phyloP scores from a whole-genome alignment of 2,113 vertebrate genomes.

The Asarcornis scutulata region DNA sequence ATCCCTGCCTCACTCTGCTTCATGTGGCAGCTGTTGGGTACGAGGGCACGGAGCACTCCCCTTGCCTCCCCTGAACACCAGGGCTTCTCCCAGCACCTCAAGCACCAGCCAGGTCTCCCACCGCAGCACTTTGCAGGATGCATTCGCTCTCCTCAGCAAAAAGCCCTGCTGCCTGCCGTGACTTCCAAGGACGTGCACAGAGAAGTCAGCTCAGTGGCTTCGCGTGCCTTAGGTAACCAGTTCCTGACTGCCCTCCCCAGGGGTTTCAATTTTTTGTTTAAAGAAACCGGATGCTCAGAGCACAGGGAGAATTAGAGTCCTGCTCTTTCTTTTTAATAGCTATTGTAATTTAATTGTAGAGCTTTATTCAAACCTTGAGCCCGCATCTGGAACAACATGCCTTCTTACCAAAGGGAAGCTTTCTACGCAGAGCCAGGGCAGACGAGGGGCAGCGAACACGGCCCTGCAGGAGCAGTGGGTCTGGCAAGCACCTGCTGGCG shows the following conservation, averaged over 20 bases:
- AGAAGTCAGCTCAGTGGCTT: neutral
- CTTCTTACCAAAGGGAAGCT: neutral
- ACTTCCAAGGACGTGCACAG: neutral
- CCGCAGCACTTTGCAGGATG: neutral
- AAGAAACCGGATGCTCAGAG: neutral
- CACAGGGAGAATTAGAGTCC: neutral
- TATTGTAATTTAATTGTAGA: neutral
- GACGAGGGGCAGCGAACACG: neutral
- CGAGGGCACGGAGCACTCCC: no score
- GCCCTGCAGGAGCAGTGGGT: neutral
- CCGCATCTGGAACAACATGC: accelerated
- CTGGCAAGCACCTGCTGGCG: accelerated
- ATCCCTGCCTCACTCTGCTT: neutral
- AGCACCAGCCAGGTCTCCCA: neutral
- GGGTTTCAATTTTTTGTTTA: neutral
- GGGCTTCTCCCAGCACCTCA: neutral
- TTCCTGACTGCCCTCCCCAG: neutral
- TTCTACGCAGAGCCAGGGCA: neutral
- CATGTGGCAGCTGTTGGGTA: no score
- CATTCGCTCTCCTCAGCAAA: neutral
- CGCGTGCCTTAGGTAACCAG: neutral
- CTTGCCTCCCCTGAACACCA: neutral
- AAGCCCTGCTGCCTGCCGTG: neutral
- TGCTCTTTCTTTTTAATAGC: neutral
- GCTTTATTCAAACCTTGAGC: neutral